Percentiles rank a stretch among this genome's conserved stretches.
These are phyloP conservation scores for Acronicta psi DNA, from an alignment of 2,888 invertebrate genomes.

Conservation along the genomic window DNA sequence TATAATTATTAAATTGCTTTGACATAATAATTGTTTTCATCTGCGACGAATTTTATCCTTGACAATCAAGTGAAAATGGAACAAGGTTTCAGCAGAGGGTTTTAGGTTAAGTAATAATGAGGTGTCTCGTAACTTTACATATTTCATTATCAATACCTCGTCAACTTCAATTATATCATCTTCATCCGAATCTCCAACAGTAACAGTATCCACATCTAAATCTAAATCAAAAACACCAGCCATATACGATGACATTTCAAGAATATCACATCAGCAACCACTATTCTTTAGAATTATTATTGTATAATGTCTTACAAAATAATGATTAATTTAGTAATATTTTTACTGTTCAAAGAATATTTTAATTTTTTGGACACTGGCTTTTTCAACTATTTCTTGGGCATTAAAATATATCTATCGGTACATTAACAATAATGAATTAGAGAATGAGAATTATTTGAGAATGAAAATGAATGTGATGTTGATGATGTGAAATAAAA, in stretches of 20 bases:
- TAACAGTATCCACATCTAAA: slow-evolving; percentile 91
- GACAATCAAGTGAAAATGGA: slow-evolving; percentile 89
- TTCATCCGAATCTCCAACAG: slow-evolving; percentile 93
- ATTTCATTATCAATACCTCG: slow-evolving; percentile 90
- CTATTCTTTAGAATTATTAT: slow-evolving; percentile 59
- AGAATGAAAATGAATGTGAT: background rate
- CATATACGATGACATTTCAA: slow-evolving; percentile 91
- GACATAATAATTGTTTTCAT: slow-evolving; percentile 27
- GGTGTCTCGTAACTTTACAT: slow-evolving; percentile 31
- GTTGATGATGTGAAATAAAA: too few species aligned
- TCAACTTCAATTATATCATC: slow-evolving; percentile 96
- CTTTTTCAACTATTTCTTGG: slow-evolving; percentile 25
- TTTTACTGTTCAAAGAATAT: slow-evolving; percentile 20
- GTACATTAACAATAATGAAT: slow-evolving; percentile 38
- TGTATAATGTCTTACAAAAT: slow-evolving; percentile 22
- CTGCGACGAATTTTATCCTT: slow-evolving; percentile 66
- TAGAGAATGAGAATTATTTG: slow-evolving; percentile 24
- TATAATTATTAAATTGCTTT: background rate
- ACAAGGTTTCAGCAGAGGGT: slow-evolving; percentile 83
- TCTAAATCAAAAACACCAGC: slow-evolving; percentile 98
- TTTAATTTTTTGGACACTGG: slow-evolving; percentile 11
- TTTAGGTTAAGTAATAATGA: slow-evolving; percentile 73
- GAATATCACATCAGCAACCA: slow-evolving; percentile 86
- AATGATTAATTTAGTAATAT: slow-evolving; percentile 22
- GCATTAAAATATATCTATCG: slow-evolving; percentile 21